Conservation (phyloP, 1,140 invertebrate genomes). For the Zaprionus gabonicus region DNA sequence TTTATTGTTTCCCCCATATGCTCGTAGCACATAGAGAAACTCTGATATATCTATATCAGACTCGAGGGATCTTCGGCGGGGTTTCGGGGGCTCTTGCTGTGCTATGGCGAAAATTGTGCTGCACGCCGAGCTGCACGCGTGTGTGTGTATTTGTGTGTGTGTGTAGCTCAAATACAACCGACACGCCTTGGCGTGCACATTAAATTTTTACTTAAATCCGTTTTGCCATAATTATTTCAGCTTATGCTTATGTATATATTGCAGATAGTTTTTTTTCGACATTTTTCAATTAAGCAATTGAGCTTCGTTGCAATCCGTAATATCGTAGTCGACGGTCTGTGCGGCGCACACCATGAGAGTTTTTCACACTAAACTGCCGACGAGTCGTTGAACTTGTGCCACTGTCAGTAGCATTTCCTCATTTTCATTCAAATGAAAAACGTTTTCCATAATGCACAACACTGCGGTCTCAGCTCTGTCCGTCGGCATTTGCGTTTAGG, state of each 20-base stretch:
- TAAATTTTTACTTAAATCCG: slow-evolving; percentile 46
- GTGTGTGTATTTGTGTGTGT: not conserved
- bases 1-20: not conserved
- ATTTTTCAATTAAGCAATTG: slow-evolving; percentile 77
- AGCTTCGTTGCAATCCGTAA: slow-evolving; percentile 27
- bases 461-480: slow-evolving; percentile 43
- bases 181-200: slow-evolving; percentile 59
- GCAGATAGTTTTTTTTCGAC: slow-evolving; percentile 53
- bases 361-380: slow-evolving; percentile 24
- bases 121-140: slow-evolving; percentile 2
- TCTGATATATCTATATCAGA: not conserved
- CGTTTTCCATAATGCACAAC: slow-evolving; percentile 57
- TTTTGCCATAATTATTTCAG: slow-evolving; percentile 68
- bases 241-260: slow-evolving; percentile 38
- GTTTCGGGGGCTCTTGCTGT: not conserved
- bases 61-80: not conserved
- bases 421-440: slow-evolving; percentile 74
- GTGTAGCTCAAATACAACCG: slow-evolving; percentile 46
- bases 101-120: slow-evolving; percentile 23
- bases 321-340: slow-evolving; percentile 17
- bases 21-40: slow-evolving; percentile 6
- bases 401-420: slow-evolving; percentile 60
- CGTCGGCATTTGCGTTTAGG: slow-evolving; percentile 27
- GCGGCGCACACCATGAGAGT: slow-evolving; percentile 3
- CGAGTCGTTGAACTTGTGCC: slow-evolving; percentile 73